Percentiles rank a stretch among this genome's conserved stretches.
Conservation (phyloP, 2,113 vertebrate species). For the Centropristis striata region DNA sequence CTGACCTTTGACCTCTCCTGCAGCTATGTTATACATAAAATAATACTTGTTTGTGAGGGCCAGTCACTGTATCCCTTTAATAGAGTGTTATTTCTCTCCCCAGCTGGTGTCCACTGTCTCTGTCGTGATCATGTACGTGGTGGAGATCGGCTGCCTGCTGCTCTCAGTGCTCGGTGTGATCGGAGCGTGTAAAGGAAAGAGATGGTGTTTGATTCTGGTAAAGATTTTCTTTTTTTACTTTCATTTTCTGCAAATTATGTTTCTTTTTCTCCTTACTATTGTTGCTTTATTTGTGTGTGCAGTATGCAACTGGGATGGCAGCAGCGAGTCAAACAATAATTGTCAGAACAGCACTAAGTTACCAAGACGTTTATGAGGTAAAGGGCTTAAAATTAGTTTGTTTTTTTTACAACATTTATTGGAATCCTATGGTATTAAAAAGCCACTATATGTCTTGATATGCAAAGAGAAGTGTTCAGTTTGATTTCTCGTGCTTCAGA, state of each 20-base stretch:
- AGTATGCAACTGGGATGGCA: conserved; percentile 81
- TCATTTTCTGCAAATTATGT: background rate
- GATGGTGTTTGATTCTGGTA: conserved; percentile 83
- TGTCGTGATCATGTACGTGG: conserved; percentile 74
- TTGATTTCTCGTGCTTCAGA: conserved; percentile 52
- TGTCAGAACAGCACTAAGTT: conserved; percentile 75
- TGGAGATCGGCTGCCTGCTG: conserved; percentile 78
- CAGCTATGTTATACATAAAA: background rate
- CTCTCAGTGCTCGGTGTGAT: conserved; percentile 77
- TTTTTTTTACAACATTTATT: background rate
- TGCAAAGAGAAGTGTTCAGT: background rate
- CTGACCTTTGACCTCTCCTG: conserved; percentile 46
- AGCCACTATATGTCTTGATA: background rate
- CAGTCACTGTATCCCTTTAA: background rate
- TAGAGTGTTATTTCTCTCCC: background rate
- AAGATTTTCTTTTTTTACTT: background rate
- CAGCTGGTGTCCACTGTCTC: conserved; percentile 77
- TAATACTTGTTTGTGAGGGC: no score
- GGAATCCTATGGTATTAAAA: background rate
- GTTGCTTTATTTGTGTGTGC: conserved; percentile 12
- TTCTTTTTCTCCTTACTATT: background rate
- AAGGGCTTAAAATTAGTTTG: background rate
- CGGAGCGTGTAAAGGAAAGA: conserved; percentile 76
- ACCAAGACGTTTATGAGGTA: conserved; percentile 81
- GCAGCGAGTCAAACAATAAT: conserved; percentile 81